Percentiles rank a stretch among this genome's conserved stretches.
These are phyloP conservation scores for Argyrosomus regius DNA, from an alignment of 2,797 vertebrate species.

Conservation along the genomic window DNA sequence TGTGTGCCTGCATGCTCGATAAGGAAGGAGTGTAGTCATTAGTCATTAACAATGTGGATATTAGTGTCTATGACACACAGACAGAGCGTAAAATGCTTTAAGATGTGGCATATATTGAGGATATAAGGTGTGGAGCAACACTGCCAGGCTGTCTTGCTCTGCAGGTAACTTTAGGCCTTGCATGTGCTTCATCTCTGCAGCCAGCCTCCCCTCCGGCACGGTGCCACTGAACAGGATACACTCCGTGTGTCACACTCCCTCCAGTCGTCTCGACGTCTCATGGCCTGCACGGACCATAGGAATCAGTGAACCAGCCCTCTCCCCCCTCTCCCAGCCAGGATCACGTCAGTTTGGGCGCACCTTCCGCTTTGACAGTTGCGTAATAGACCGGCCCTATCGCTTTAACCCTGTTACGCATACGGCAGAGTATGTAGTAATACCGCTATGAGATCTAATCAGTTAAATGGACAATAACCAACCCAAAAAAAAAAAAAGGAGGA, in stretches of 20 bases:
- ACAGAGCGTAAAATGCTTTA: too few species aligned
- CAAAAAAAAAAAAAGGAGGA: not conserved
- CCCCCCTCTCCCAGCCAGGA: not conserved
- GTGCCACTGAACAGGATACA: conserved; percentile 25
- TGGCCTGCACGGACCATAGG: conserved; percentile 1
- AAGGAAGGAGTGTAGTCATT: conserved; percentile 18
- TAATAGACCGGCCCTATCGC: conserved; percentile 69
- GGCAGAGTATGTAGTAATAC: conserved; percentile 35
- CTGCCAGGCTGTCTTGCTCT: not conserved
- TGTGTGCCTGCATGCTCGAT: conserved; percentile 24
- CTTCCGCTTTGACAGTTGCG: conserved; percentile 80
- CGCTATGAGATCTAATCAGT: conserved; percentile 24
- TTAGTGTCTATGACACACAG: not conserved
- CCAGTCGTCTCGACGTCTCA: conserved; percentile 52
- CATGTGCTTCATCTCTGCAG: conserved; percentile 44
- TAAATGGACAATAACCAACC: conserved; percentile 18
- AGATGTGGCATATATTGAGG: not conserved
- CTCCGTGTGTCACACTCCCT: conserved; percentile 41
- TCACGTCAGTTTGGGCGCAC: conserved; percentile 73
- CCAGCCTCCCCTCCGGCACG: conserved; percentile 31
- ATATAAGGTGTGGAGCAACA: not conserved
- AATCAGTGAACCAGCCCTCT: conserved; percentile 30
- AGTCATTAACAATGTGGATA: conserved; percentile 3
- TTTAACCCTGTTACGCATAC: conserved; percentile 46
- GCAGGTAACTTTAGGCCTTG: conserved; percentile 37